Percentiles rank a stretch among this genome's conserved stretches.
Evolutionary conservation across 2,113 vertebrate genomes (phyloP).

Genomic region (Pipa parva): DNA sequence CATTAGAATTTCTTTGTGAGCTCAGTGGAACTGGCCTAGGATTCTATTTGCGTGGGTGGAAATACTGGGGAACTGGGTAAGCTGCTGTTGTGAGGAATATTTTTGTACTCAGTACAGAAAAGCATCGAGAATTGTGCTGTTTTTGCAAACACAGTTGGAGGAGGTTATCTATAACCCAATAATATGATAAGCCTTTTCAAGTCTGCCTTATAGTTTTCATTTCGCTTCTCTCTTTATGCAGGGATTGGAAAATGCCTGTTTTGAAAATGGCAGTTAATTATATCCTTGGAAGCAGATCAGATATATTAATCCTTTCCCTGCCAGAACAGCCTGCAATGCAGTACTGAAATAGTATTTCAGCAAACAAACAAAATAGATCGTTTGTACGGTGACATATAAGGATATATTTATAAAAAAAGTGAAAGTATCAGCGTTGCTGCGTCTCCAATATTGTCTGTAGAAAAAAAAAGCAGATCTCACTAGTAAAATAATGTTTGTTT

Average conservation of each 20-base stretch:
- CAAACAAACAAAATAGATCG: too few relatives aligned
- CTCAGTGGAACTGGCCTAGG: slow-evolving; percentile 4
- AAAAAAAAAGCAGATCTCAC: too few relatives aligned
- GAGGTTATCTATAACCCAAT: slow-evolving; percentile 19
- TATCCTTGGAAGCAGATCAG: not conserved
- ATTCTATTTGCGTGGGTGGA: slow-evolving; percentile 20
- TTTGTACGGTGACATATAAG: too few relatives aligned
- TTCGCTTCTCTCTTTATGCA: slow-evolving; percentile 15
- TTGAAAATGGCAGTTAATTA: not conserved
- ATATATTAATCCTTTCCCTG: not conserved
- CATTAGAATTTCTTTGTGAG: slow-evolving; percentile 24
- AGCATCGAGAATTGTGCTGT: slow-evolving; percentile 24
- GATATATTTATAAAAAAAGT: too few relatives aligned
- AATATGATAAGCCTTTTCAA: slow-evolving; percentile 32
- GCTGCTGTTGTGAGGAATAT: slow-evolving; percentile 25
- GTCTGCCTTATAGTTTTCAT: slow-evolving; percentile 22
- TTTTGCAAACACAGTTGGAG: slow-evolving; percentile 26
- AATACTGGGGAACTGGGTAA: slow-evolving; percentile 16
- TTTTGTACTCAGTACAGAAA: slow-evolving; percentile 14
- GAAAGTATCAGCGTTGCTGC: too few relatives aligned
- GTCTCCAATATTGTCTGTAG: too few relatives aligned
- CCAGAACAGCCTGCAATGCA: not conserved
- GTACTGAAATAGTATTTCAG: too few relatives aligned
- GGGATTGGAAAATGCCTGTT: not conserved
- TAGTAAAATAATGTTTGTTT: too few relatives aligned